A percentile compares a stretch with the other conserved stretches of the same genome.
Conservation (phyloP, 2,113 vertebrate genomes). For the Columbina picui region DNA sequence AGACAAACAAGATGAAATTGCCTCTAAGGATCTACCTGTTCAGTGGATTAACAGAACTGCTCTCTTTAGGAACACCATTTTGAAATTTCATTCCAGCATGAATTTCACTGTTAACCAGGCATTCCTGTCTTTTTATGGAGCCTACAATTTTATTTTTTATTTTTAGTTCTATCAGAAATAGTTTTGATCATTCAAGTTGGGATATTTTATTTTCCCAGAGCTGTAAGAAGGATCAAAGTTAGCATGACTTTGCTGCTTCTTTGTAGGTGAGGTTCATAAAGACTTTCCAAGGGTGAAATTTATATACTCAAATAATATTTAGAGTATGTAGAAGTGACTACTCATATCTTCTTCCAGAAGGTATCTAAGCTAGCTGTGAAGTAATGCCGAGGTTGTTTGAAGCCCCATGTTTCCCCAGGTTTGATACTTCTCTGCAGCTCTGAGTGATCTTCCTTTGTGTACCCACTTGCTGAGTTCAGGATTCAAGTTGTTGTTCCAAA, state of each 20-base stretch:
- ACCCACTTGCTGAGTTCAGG: background rate
- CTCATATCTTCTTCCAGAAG: background rate
- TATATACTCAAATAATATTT: background rate
- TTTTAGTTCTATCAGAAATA: constrained; percentile 9
- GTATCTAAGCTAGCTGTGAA: background rate
- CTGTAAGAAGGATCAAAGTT: background rate
- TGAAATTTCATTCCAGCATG: background rate
- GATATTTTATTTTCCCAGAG: background rate
- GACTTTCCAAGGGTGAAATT: background rate
- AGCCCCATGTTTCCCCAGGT: background rate
- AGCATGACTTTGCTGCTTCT: background rate
- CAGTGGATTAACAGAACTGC: background rate
- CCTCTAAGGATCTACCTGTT: background rate
- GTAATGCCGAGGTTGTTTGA: background rate
- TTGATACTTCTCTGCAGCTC: background rate
- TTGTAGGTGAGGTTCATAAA: background rate
- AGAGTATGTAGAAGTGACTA: background rate
- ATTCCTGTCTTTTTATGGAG: background rate
- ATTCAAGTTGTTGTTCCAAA: background rate
- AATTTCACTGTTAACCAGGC: background rate
- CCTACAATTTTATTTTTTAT: background rate
- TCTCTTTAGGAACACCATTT: background rate
- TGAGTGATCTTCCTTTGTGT: background rate
- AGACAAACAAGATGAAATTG: background rate
- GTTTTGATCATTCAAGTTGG: background rate